These are phyloP conservation scores for Empidonax alnorum DNA, from an alignment of 2,113 vertebrate species.

Conservation along the genomic window DNA sequence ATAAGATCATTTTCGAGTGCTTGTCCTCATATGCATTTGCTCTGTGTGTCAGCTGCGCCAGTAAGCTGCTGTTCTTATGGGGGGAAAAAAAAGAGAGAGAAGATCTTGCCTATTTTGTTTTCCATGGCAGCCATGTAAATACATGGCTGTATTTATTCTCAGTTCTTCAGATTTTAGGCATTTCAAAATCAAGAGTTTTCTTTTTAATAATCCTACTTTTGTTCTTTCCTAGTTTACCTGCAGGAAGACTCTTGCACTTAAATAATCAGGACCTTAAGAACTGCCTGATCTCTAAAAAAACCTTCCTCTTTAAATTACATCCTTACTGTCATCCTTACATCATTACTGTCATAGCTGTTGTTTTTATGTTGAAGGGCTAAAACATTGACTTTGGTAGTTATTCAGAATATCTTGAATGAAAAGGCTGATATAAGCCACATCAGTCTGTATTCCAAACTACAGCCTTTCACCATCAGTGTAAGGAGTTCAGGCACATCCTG, in stretches of 20 bases:
- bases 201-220: background rate
- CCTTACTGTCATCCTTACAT: background rate
- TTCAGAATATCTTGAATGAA: background rate
- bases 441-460: background rate
- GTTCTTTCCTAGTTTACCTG: background rate
- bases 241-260: background rate
- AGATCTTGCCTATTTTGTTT: background rate
- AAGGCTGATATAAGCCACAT: background rate
- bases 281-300: background rate
- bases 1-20: background rate
- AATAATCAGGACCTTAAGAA: background rate
- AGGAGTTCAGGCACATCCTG: background rate
- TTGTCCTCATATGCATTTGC: background rate
- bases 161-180: background rate
- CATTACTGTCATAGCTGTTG: background rate
- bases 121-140: background rate
- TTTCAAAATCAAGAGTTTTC: background rate
- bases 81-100: rapidly evolving
- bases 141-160: background rate
- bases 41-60: background rate
- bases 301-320: background rate
- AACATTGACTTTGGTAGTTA: background rate
- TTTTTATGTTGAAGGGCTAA: background rate
- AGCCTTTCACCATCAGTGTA: background rate
- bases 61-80: background rate